A percentile compares a stretch with the other conserved stretches of the same genome.
phyloP scores from a whole-genome alignment of 1,140 invertebrate species.

The Drosophila azteca region DNA sequence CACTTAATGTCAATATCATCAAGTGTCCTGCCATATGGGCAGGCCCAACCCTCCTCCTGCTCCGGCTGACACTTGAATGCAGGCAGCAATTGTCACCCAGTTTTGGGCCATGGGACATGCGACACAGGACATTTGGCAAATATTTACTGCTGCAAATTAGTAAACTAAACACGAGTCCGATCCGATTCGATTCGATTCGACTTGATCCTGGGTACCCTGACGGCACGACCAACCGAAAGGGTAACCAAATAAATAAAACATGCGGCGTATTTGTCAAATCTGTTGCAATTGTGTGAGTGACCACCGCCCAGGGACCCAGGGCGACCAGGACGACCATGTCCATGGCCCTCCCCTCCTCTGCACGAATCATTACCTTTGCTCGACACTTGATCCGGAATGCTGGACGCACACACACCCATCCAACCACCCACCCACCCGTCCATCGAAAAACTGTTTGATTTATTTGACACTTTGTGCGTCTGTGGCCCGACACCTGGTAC shows the following conservation, averaged over 20 bases:
- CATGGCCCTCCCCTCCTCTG: conserved; percentile 17
- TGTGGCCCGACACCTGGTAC: conserved; percentile 22
- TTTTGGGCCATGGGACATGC: not conserved
- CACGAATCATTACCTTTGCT: conserved; percentile 64
- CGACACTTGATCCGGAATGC: conserved; percentile 14
- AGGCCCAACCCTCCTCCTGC: conserved; percentile 22
- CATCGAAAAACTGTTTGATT: conserved; percentile 50
- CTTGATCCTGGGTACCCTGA: no score
- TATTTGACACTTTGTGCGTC: conserved; percentile 61
- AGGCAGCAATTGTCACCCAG: conserved; percentile 72
- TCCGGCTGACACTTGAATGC: conserved; percentile 51
- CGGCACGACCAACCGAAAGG: not conserved
- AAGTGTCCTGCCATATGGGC: conserved; percentile 64
- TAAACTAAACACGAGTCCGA: conserved; percentile 64
- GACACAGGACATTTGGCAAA: conserved; percentile 48
- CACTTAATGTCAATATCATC: conserved; percentile 79
- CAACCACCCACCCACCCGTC: conserved; percentile 1
- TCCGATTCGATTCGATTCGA: not conserved
- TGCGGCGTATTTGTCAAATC: conserved; percentile 73
- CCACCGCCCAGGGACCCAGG: not conserved
- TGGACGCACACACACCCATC: conserved; percentile 10
- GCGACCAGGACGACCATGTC: not conserved
- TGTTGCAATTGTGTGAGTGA: conserved; percentile 60
- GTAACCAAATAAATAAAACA: conserved; percentile 59
- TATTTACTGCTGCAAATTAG: conserved; percentile 73